A percentile compares a stretch with the other conserved stretches of the same genome.
Evolutionary conservation across 2,113 vertebrate genomes (phyloP).

Genomic region (Albula glossodonta): DNA sequence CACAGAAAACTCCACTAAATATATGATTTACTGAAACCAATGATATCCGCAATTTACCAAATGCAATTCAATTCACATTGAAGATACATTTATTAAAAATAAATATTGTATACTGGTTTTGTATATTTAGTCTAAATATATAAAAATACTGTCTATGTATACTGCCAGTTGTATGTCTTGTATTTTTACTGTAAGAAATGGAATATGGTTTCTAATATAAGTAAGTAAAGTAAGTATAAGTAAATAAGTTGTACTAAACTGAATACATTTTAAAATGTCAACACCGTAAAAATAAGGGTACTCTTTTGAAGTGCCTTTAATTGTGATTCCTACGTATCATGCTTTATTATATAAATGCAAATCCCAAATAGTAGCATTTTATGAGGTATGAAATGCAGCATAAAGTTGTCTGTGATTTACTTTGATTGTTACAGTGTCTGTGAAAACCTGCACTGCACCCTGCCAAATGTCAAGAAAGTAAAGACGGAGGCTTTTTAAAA

Average conservation of each 20-base stretch:
- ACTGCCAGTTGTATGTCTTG: background rate
- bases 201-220: background rate
- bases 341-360: background rate
- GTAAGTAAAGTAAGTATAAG: too few relatives aligned
- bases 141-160: too few relatives aligned
- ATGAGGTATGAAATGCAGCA: background rate
- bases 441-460: background rate
- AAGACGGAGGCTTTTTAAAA: background rate
- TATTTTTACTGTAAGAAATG: background rate
- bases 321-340: background rate
- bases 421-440: background rate
- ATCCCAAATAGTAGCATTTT: background rate
- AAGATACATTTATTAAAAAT: too few relatives aligned
- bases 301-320: background rate
- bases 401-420: background rate
- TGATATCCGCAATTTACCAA: too few relatives aligned
- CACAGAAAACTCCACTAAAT: too few relatives aligned
- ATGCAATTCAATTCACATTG: too few relatives aligned
- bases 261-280: background rate
- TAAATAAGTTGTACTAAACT: too few relatives aligned
- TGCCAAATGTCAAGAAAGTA: background rate
- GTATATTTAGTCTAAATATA: too few relatives aligned
- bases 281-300: background rate
- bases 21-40: too few relatives aligned
- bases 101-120: too few relatives aligned